Evolutionary conservation across 1,140 invertebrate genomes (phyloP).

Genomic region (Nasonia giraulti): DNA sequence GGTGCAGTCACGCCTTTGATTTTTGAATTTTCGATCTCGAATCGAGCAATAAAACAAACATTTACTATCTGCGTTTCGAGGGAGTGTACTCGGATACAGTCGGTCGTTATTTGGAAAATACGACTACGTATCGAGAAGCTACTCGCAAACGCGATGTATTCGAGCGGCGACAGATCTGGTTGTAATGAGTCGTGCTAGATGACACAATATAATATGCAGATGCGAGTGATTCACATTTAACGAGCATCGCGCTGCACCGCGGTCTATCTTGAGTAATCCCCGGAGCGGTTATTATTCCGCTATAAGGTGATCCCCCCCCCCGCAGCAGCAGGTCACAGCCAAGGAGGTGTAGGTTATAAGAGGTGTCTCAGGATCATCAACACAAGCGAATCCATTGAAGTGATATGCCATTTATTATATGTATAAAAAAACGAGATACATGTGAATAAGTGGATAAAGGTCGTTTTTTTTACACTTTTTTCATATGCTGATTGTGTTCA

Average conservation of each 20-base stretch:
- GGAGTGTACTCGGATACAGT: too few relatives aligned
- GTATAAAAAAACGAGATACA: conserved; percentile 44
- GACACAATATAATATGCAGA: too few relatives aligned
- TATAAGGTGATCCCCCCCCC: neutral
- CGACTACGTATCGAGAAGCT: too few relatives aligned
- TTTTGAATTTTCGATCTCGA: neutral
- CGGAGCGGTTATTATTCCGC: neutral
- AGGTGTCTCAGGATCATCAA: neutral
- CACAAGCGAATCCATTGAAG: neutral
- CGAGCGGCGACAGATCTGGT: too few relatives aligned
- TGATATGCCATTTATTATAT: conserved; percentile 44
- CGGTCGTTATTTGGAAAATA: too few relatives aligned
- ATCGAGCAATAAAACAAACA: neutral
- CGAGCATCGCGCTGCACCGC: neutral
- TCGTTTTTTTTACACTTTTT: conserved; percentile 15
- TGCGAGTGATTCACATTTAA: neutral
- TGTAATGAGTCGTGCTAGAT: too few relatives aligned
- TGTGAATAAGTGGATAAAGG: conserved; percentile 23
- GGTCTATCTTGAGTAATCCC: neutral
- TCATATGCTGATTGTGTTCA: neutral
- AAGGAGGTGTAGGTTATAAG: neutral
- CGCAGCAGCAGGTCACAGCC: neutral
- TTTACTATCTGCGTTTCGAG: too few relatives aligned
- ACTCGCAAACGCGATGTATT: too few relatives aligned
- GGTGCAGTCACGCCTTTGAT: neutral